Conservation (phyloP, 2,113 vertebrate species). For the Strigops habroptila region DNA sequence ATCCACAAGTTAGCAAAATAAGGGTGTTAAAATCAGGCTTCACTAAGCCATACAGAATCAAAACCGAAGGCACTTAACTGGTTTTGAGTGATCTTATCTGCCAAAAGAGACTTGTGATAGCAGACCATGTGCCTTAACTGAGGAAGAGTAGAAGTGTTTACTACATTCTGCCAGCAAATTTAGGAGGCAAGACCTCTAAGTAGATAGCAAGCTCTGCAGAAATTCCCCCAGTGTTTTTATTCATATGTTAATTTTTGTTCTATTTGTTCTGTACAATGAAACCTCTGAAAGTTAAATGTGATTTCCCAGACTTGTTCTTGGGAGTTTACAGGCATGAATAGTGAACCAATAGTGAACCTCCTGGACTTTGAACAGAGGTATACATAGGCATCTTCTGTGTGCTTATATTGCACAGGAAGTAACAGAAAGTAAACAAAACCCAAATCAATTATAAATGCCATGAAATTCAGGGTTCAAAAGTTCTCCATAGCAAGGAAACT, state of each 20-base stretch:
- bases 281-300: not conserved
- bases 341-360: not conserved
- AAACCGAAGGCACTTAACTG: not conserved
- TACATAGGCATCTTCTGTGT: not conserved
- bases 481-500: not conserved
- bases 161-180: not conserved
- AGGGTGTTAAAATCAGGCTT: not conserved
- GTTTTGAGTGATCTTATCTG: not conserved
- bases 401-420: not conserved
- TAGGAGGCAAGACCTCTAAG: not conserved
- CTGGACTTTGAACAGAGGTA: not conserved
- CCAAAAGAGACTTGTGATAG: not conserved
- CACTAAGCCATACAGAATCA: not conserved
- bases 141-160: not conserved
- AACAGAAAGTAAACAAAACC: not conserved
- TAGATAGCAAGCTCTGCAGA: not conserved
- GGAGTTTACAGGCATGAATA: not conserved
- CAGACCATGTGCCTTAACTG: not conserved
- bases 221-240: not conserved
- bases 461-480: not conserved
- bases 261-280: not conserved
- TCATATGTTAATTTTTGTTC: not conserved
- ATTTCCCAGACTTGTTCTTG: not conserved
- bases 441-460: not conserved
- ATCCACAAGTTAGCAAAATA: not conserved